Base-by-base conservation (phyloP, 2,888 invertebrate genomes). In the Lasius platythorax region DNA sequence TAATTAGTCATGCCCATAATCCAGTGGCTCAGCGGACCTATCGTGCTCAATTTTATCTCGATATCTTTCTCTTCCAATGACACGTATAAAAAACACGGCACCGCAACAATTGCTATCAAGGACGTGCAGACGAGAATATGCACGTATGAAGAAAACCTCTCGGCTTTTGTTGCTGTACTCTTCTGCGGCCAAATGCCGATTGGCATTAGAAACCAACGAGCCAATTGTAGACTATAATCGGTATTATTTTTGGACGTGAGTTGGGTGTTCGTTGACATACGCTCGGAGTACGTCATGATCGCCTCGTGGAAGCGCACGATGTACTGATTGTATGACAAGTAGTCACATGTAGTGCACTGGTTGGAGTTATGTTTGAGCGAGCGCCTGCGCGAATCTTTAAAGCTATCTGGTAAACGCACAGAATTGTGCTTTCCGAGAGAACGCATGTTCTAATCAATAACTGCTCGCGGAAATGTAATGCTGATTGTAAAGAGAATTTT, bases 131-230 rank as follows among this genome's bases (percentile, higher is more conserved):
- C 5, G 0, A 73, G 8, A 18, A 76, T n/a, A 18, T 82, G 68
- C 12, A 66, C 11, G 3, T 23, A 18, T 6, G 76, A 76, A 6
- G 33, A 15, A 4, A 84, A 0, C 3, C 1, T 81, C 0, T 76
- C 33, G 0, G 56, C 2, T 6, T 9, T 28, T 11, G 81, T 68
- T 15, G 43, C 3, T 2, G 28, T 33, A 11, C 6, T 28, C 11
- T 37, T 28, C 12, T 2, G 40, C 15, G 91, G 91, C 93, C 93
- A 93, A 56, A 86, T 87, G 4, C 92, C 93, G 18, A 93, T 83
- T 0, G 89, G 86, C 15, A 83, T 87, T 0, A 93, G 72, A 33
- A 92, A 88, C 87, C 91, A 92, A 18, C 92, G 92, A 37, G 87
- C 91, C 87, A 92, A 56, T 33, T 88, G 85, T 11, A 91, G 82